Percentiles rank a stretch among this genome's conserved stretches.
Evolutionary conservation across 2,888 invertebrate genomes (phyloP).

Genomic region (Chloroclystis v-ata): DNA sequence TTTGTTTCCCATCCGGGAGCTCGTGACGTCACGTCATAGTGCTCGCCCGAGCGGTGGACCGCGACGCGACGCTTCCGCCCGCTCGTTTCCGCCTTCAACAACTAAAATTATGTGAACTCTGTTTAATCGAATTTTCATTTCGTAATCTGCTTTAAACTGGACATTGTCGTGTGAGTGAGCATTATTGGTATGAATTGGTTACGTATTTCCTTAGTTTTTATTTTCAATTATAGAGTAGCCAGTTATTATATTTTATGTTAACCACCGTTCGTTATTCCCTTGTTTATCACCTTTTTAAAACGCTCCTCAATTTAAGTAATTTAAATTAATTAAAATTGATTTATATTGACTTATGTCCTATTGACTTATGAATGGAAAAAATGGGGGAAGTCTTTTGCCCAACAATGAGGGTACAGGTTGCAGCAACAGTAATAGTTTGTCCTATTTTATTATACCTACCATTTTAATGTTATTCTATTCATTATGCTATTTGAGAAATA

Average conservation of each 20-base stretch:
- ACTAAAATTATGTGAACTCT: constrained; percentile 60
- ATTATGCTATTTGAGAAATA: not conserved
- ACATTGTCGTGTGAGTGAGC: constrained; percentile 6
- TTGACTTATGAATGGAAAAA: too few species aligned
- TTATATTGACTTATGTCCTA: too few species aligned
- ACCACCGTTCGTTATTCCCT: too few species aligned
- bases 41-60: constrained; percentile 59
- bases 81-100: constrained; percentile 67
- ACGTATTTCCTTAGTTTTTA: not conserved
- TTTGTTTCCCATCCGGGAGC: constrained; percentile 38
- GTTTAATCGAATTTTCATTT: constrained; percentile 58
- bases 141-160: constrained; percentile 38
- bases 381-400: too few species aligned
- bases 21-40: constrained; percentile 57
- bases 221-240: not conserved
- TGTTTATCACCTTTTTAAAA: too few species aligned
- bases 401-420: too few species aligned
- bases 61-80: constrained; percentile 70
- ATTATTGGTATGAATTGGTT: constrained; percentile 1
- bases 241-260: too few species aligned
- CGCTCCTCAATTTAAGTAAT: too few species aligned
- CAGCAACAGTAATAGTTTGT: too few species aligned
- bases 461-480: too few species aligned
- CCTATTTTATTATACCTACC: too few species aligned
- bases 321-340: too few species aligned